A percentile compares a stretch with the other conserved stretches of the same genome.
phyloP scores from a whole-genome alignment of 2,888 invertebrate genomes.

The Entomobrya proxima region DNA sequence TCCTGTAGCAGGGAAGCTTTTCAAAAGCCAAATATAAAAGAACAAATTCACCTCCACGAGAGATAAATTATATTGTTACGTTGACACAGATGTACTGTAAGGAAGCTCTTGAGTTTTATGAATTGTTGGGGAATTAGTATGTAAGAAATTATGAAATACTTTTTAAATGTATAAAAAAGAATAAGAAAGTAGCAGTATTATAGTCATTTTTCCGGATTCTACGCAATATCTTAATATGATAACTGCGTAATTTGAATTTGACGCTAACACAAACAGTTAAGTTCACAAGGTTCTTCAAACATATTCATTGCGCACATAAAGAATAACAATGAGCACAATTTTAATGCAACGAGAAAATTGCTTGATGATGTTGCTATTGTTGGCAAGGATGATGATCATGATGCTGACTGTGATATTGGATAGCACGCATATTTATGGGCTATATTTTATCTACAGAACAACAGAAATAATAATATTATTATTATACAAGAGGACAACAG shows the following conservation, averaged over 20 bases:
- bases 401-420: conserved; percentile 11
- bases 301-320: not conserved
- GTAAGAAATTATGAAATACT: too few relatives aligned
- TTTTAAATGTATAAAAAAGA: too few relatives aligned
- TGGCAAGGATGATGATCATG: not conserved
- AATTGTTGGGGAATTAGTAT: too few relatives aligned
- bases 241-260: too few relatives aligned
- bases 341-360: not conserved
- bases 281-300: not conserved
- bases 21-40: conserved; percentile 5
- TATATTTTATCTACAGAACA: not conserved
- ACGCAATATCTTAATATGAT: too few relatives aligned
- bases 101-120: too few relatives aligned
- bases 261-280: not conserved
- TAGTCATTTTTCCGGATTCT: too few relatives aligned
- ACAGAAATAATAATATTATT: not conserved
- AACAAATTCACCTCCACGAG: too few relatives aligned
- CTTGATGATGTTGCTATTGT: not conserved
- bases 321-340: not conserved
- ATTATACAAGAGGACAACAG: not conserved
- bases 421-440: not conserved
- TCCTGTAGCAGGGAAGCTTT: conserved; percentile 1
- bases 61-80: too few relatives aligned
- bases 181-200: too few relatives aligned
- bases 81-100: too few relatives aligned